Evolutionary conservation across 2,113 vertebrate species (phyloP).

Genomic region (Coturnix japonica): DNA sequence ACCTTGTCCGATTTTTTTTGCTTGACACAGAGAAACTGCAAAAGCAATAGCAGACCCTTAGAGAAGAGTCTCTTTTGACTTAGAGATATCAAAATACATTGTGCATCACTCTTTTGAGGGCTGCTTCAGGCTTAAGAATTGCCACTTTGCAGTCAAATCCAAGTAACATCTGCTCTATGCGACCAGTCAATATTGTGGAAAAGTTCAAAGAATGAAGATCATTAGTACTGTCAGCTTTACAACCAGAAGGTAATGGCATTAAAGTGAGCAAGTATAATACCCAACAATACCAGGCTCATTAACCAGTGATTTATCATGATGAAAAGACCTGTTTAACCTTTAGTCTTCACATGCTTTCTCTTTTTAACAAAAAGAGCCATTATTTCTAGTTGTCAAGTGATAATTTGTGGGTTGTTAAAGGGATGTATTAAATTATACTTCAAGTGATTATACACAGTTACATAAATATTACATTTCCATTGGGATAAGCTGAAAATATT

Average conservation of each 20-base stretch:
- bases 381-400: conserved; percentile 85
- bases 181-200: conserved; percentile 96
- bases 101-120: conserved; percentile 47
- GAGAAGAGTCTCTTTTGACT: background rate
- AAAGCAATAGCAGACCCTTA: background rate
- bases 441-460: conserved; percentile 70
- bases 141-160: conserved; percentile 75
- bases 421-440: conserved; percentile 81
- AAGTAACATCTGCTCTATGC: conserved; percentile 95
- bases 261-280: conserved; percentile 90
- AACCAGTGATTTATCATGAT: conserved; percentile 99
- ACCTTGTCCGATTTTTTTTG: background rate
- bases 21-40: background rate
- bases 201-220: conserved; percentile 96
- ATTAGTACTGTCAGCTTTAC: conserved; percentile 98
- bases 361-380: conserved; percentile 84
- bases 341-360: conserved; percentile 85
- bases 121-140: conserved; percentile 51
- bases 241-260: conserved; percentile 93
- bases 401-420: conserved; percentile 83
- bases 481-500: conserved; percentile 28
- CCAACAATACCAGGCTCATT: conserved; percentile 94
- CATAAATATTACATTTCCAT: conserved; percentile 51
- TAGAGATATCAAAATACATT: conserved; percentile 67
- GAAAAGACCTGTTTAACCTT: conserved; percentile 97